Base-by-base conservation (phyloP, 2,113 vertebrate species). In the Hylia prasina region DNA sequence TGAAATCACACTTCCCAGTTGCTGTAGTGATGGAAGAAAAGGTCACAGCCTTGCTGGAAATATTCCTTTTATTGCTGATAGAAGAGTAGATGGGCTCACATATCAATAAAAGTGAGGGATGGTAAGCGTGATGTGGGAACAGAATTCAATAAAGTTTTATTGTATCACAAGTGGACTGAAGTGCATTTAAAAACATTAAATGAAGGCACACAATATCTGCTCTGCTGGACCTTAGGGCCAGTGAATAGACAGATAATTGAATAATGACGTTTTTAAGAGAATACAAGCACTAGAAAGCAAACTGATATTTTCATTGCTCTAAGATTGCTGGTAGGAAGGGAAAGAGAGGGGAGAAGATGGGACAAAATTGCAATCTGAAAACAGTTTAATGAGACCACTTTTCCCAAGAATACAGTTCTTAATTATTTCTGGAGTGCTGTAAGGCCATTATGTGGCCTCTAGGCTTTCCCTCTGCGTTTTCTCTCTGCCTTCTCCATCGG, bases 131-230 rank as follows among this genome's bases (percentile, higher is more conserved):
- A 94, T 93, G 53, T 42, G 94, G 86, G 94, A 96, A 48, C 94
- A 94, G 96, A 93, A 95, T 95, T 96, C 85, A 97, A 93, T 85
- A 89, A 94, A 96, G 60, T 95, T 97, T 97, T 82, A 93, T 96
- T 97, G 69, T 92, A 88, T 96, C 88, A 90, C 85, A 87, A 69
- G 91, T 93, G 82, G 78, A 86, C 93, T 89, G 61, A 96, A 94
- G 66, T 93, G 87, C 82, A 85, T 92, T 96, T 97, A 93, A 95
- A 97, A 96, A 88, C 97, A 83, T 94, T 91, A 93, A 95, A 96
- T 70, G 81, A 95, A 95, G 84, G 48, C 8, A 48, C 84, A 66
- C 47, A 91, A 35, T 93, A 94, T 94, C 88, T 96, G 81, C 85
- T 96, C 33, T 9, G 47, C 68, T 94, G 91, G 91, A 91, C 94